Base-by-base conservation (phyloP, 2,113 vertebrate species). In the Oxygymnocypris stewartii region DNA sequence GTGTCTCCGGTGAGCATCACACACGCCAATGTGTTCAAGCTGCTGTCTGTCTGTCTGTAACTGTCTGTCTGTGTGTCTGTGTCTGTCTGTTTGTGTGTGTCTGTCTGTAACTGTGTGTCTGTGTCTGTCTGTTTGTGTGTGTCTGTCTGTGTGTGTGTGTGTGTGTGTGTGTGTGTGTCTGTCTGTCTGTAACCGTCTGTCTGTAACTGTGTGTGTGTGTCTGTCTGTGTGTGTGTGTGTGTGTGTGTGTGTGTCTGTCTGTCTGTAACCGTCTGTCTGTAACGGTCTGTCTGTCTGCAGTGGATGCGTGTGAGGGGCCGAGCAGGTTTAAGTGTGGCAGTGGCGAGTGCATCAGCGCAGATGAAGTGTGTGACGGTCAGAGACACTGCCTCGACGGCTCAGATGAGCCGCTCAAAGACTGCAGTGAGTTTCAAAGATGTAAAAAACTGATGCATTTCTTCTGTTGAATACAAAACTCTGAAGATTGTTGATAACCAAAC, bases 331-430 rank as follows among this genome's bases (percentile, higher is more conserved):
- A 93, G 78, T 98, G 97, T 88, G 57, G 25, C 51, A 96, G 92
- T 0, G 96, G 96, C 0, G 96, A 97, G 84, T 98, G 97, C 79
- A 95, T 98, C 92, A 78, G 90, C 47, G 78, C 92, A 90, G 93
- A 94, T 31, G 94, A 93, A 67, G 96, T 98, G 85, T 98, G 97
- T 87, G 35, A 98, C 90, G 74, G 44, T 0, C 6, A 49, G 23
- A 83, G 74, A 16, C 95, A 98, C 93, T 98, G 97, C 91, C 88
- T 44, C 0, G 97, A 98, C 85, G 90, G 88, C 91, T 97, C 96
- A 0, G 97, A 98, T 10, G 97, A 98, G 83, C 96, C 96, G 23
- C 6, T 91, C n/a, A 93, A 87, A 49, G 90, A 95, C 18, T 98
- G 97, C 4, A 88, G 97, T 98, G 89, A 96, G 96, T 91, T 12